Base-by-base conservation (phyloP, 64 coral and sea anemone species). In the Hydrozoanthus tunicans region DNA sequence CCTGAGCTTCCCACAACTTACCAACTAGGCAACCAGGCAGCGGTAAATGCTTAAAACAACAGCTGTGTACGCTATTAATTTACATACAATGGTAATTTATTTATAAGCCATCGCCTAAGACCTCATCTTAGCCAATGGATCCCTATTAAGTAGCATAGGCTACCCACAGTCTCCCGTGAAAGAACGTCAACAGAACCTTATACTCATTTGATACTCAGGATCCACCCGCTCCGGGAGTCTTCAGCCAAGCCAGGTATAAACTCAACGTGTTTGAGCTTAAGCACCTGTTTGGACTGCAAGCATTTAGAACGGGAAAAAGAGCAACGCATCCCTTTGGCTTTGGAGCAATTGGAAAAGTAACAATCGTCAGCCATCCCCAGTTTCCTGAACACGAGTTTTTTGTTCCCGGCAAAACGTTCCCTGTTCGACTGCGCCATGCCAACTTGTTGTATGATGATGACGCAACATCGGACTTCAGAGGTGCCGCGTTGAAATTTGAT, bases 311-410 rank as follows among this genome's bases (percentile, higher is more conserved):
- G 6, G n/a, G 78, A 20, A 93, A 93, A n/a, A 68, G 94, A 25
- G 58, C 94, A 23, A 90, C 91, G 51, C 94, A 95, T 79, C 20
- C 85, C 7, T 12, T 51, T 24, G 91, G 94, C 5, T 66, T 90
- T 56, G 96, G 85, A 53, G 96, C 81, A 55, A 65, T 85, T 56
- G 96, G 96, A 17, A 62, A 81, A 6, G 84, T 77, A 11, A 94
- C 73, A 54, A 77, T 98, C 9, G 93, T 94, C 53, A 53, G 58
- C n/a, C 51, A 72, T 10, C 93, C 93, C 25, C 56, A 82, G 24
- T 98, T 98, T 74, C 96, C 96, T 55, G 56, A 79, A 3, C 89
- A 92, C 32, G 77, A 98, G 67, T 98, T 98, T 24, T 92, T 98
- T 53, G 91, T 93, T 23, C 78, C 96, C 14, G 90, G 90, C 5